phyloP scores from a whole-genome alignment of 2,888 invertebrate species.

The Dryadula phaetusa region DNA sequence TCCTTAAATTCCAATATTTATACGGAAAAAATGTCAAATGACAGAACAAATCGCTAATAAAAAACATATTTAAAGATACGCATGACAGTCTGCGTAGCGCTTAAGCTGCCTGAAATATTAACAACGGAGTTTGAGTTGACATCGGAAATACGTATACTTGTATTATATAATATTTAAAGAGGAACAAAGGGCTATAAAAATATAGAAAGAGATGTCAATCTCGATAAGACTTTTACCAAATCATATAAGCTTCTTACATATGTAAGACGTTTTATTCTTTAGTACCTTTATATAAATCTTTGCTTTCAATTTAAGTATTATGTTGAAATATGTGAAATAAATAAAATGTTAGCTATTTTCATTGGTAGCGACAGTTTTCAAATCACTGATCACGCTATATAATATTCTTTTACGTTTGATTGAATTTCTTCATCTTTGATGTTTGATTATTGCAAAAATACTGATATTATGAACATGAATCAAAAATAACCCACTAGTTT shows the following conservation, averaged over 20 bases:
- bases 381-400: background rate
- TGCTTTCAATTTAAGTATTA: background rate
- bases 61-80: slow-evolving; percentile 12
- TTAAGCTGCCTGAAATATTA: slow-evolving; percentile 33
- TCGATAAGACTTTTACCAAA: slow-evolving; percentile 3
- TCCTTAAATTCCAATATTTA: background rate
- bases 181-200: background rate
- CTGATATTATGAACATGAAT: too few species aligned
- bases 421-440: background rate
- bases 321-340: background rate
- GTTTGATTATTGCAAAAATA: too few species aligned
- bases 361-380: background rate
- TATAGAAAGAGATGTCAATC: slow-evolving; percentile 1
- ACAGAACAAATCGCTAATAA: background rate
- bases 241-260: background rate
- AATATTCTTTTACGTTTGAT: background rate
- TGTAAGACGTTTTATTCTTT: background rate
- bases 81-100: slow-evolving; percentile 22
- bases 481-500: too few species aligned
- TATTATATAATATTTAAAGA: background rate
- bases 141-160: slow-evolving; percentile 14
- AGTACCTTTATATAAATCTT: background rate
- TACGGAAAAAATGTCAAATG: background rate
- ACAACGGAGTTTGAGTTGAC: slow-evolving; percentile 28
- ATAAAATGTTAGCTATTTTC: background rate